These are phyloP conservation scores for Moxostoma hubbsi DNA, from an alignment of 2,797 vertebrate genomes.

Conservation along the genomic window DNA sequence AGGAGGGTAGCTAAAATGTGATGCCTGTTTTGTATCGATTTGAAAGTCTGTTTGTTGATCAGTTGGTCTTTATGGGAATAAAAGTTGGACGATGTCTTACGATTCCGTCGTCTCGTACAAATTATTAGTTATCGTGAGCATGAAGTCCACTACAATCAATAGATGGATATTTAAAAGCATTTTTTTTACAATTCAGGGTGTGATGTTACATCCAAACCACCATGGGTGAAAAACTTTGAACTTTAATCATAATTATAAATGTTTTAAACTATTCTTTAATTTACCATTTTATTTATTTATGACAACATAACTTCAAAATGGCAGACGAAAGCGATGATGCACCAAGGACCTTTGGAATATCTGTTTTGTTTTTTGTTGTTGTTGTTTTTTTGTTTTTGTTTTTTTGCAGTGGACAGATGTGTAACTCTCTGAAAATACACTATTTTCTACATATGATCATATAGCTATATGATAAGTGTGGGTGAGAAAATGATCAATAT, in stretches of 20 bases:
- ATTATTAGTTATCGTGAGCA: too few species aligned
- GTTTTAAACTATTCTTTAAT: not conserved
- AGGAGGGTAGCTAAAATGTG: too few species aligned
- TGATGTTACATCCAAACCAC: not conserved
- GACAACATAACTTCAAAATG: not conserved
- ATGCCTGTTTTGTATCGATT: too few species aligned
- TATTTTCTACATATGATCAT: not conserved
- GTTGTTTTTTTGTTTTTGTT: too few species aligned
- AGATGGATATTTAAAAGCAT: not conserved
- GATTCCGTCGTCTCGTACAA: too few species aligned
- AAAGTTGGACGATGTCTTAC: too few species aligned
- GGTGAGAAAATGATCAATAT: too few species aligned
- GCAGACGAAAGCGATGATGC: not conserved
- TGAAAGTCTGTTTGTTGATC: too few species aligned
- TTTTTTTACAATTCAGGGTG: not conserved
- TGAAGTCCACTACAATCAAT: not conserved
- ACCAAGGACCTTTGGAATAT: not conserved
- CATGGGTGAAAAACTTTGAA: not conserved
- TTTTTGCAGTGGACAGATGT: not conserved
- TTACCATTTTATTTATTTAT: not conserved
- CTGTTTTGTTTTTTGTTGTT: too few species aligned
- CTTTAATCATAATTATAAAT: not conserved
- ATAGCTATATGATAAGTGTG: too few species aligned
- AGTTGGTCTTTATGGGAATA: too few species aligned
- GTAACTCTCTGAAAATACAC: not conserved